Percentiles rank a stretch among this genome's conserved stretches.
These are phyloP conservation scores for Ptychoptera albimana DNA, from an alignment of 2,888 invertebrate genomes.

Conservation along the genomic window DNA sequence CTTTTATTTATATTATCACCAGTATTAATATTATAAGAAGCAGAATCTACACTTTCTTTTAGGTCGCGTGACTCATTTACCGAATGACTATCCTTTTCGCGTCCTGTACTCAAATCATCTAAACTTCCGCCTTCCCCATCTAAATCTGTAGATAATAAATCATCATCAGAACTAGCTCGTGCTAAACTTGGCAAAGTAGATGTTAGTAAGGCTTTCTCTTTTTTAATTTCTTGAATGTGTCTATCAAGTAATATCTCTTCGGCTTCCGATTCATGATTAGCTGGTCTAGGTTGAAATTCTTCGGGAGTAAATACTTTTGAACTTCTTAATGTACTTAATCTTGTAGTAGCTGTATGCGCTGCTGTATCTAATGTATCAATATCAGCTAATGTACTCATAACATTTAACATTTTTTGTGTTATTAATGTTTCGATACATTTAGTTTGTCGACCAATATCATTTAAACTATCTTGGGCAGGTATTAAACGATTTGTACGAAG, in stretches of 20 bases:
- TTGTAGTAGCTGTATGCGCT: constrained; percentile 65
- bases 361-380: constrained; percentile 82
- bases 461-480: constrained; percentile 82
- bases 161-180: constrained; percentile 76
- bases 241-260: constrained; percentile 61
- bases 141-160: constrained; percentile 62
- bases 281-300: constrained; percentile 19
- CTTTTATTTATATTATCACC: constrained; percentile 10
- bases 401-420: constrained; percentile 67
- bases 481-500: constrained; percentile 72
- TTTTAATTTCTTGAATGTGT: constrained; percentile 65
- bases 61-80: constrained; percentile 13
- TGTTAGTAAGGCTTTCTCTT: constrained; percentile 66
- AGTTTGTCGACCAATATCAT: constrained; percentile 79
- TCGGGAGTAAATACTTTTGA: constrained; percentile 48
- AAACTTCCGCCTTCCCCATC: constrained; percentile 54
- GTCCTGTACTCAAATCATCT: constrained; percentile 34
- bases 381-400: constrained; percentile 72
- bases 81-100: constrained; percentile 15
- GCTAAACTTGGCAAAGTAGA: constrained; percentile 65
- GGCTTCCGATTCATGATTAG: constrained; percentile 36
- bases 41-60: constrained; percentile 16
- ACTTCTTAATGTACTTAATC: constrained; percentile 59
- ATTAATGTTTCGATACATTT: constrained; percentile 83
- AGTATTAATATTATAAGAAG: constrained; percentile 11